A percentile compares a stretch with the other conserved stretches of the same genome.
phyloP scores from a whole-genome alignment of 2,888 invertebrate genomes.

The Melanargia galathea region DNA sequence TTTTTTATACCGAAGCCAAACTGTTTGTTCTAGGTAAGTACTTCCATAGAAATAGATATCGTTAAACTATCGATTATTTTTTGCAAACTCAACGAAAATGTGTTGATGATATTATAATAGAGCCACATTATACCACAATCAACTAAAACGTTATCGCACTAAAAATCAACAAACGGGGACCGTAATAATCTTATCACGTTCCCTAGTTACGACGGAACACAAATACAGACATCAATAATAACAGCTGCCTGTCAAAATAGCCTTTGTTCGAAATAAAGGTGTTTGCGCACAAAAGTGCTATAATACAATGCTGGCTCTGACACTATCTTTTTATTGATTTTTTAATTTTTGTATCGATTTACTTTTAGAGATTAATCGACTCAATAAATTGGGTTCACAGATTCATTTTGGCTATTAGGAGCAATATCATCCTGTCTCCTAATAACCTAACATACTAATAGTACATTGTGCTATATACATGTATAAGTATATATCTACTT shows the following conservation, averaged over 20 bases:
- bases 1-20: neutral
- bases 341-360: conserved; percentile 57
- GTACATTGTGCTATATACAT: too few species aligned
- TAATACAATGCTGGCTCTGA: conserved; percentile 49
- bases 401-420: too few species aligned
- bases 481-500: too few species aligned
- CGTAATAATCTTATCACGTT: conserved; percentile 44
- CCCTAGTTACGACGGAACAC: conserved; percentile 34
- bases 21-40: neutral
- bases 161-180: conserved; percentile 44
- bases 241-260: conserved; percentile 76
- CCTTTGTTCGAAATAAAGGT: conserved; percentile 74
- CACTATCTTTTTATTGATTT: conserved; percentile 72
- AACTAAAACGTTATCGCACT: conserved; percentile 40
- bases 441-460: too few species aligned
- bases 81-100: conserved; percentile 3
- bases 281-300: conserved; percentile 67
- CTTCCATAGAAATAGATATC: neutral
- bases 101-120: conserved; percentile 26
- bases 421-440: too few species aligned
- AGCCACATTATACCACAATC: conserved; percentile 4
- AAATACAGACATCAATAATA: conserved; percentile 58
- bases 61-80: neutral
- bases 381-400: neutral
- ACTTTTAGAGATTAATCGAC: conserved; percentile 20